Conservation (phyloP, 2,113 vertebrate species). For the Oreotrochilus melanogaster region DNA sequence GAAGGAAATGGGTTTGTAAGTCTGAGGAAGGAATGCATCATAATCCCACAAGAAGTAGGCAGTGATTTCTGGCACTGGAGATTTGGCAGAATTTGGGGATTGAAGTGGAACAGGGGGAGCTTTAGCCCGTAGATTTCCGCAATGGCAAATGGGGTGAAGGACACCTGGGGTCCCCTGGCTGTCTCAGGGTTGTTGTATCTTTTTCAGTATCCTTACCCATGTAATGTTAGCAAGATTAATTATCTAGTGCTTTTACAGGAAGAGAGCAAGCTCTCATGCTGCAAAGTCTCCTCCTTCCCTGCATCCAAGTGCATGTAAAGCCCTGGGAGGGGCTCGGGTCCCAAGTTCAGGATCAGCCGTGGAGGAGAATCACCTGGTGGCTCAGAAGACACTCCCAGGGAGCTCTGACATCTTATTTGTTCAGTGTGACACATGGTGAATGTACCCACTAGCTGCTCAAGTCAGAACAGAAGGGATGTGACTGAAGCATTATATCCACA, state of each 20-base stretch:
- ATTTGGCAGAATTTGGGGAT: background rate
- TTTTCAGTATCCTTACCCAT: background rate
- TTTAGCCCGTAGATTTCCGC: background rate
- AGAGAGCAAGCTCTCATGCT: background rate
- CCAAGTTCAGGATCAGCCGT: background rate
- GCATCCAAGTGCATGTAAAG: background rate
- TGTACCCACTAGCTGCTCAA: background rate
- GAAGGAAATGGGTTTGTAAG: conserved; percentile 58
- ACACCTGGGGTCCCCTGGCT: background rate
- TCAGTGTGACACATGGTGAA: background rate
- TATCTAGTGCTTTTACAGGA: background rate
- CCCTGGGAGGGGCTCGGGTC: background rate
- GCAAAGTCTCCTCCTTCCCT: background rate
- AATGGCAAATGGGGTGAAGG: conserved; percentile 2
- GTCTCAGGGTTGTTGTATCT: background rate
- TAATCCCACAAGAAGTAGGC: conserved; percentile 43
- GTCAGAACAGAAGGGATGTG: background rate
- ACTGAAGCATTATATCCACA: background rate
- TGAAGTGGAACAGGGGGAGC: background rate
- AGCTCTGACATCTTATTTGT: background rate
- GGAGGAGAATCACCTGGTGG: background rate
- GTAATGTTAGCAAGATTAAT: background rate
- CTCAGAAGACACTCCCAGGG: background rate
- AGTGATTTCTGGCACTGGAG: conserved; percentile 8
- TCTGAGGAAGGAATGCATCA: conserved; percentile 44